phyloP scores from a whole-genome alignment of 2,888 invertebrate genomes.

The Apotomis turbidana region DNA sequence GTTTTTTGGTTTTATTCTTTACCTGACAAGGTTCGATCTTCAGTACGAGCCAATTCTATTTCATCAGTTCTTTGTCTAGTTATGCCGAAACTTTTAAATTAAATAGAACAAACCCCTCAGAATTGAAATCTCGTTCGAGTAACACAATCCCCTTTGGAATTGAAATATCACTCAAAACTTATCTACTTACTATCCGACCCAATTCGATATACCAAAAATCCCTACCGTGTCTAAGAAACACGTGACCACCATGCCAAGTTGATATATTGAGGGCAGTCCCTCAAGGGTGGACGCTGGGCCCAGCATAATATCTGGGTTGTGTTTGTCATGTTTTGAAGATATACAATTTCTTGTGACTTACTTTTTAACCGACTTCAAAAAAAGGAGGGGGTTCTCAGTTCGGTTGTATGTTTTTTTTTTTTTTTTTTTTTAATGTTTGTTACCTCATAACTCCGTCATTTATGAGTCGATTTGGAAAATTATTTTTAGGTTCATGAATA shows the following conservation, averaged over 20 bases:
- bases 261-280: constrained; percentile 32
- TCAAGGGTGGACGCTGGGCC: constrained; percentile 9
- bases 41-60: no score
- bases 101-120: background rate
- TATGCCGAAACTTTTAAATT: no score
- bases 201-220: constrained; percentile 37
- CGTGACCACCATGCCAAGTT: constrained; percentile 38
- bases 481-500: no score
- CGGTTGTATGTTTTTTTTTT: no score
- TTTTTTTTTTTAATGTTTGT: no score
- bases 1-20: no score
- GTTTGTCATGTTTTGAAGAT: background rate
- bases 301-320: constrained; percentile 13
- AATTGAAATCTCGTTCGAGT: constrained; percentile 1
- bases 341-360: background rate
- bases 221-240: constrained; percentile 21
- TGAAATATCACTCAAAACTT: constrained; percentile 37
- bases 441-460: no score
- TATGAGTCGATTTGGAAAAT: no score
- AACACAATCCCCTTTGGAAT: constrained; percentile 25
- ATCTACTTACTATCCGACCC: constrained; percentile 29
- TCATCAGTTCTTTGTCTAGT: no score
- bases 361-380: no score
- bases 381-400: no score
- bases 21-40: no score